These are phyloP conservation scores for Linepithema humile DNA, from an alignment of 1,140 invertebrate genomes.

Conservation along the genomic window DNA sequence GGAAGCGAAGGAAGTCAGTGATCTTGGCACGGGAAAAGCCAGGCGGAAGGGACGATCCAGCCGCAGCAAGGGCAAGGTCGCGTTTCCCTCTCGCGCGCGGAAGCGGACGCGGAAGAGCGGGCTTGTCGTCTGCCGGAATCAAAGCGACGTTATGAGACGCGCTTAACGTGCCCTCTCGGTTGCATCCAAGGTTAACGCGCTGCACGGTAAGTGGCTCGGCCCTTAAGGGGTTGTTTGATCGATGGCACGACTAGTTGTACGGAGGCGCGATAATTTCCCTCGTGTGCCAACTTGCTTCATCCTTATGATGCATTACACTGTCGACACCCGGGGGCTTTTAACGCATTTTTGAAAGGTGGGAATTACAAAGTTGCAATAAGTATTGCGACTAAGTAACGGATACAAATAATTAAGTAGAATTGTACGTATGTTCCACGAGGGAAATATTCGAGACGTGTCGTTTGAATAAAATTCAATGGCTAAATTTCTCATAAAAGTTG, in stretches of 20 bases:
- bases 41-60: constrained; percentile 1
- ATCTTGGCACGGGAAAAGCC: constrained; percentile 11
- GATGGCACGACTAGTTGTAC: constrained; percentile 1
- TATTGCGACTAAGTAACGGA: not conserved
- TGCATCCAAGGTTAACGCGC: constrained; percentile 60
- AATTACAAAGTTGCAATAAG: not conserved
- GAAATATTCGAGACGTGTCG: not conserved
- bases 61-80: constrained; percentile 51
- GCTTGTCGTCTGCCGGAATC: constrained; percentile 46
- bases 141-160: constrained; percentile 68
- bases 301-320: constrained; percentile 13
- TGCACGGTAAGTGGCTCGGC: constrained; percentile 59
- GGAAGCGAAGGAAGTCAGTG: constrained; percentile 24
- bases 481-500: not conserved
- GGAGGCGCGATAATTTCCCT: constrained; percentile 17
- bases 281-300: not conserved
- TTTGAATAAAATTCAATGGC: not conserved
- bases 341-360: not conserved
- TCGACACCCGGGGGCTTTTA: not conserved
- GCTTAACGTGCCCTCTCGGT: constrained; percentile 46
- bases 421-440: not conserved
- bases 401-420: not conserved
- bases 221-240: constrained; percentile 42
- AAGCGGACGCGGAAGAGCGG: constrained; percentile 10
- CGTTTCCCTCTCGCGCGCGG: constrained; percentile 22